Conservation (phyloP, 2,797 vertebrate species). For the Myiothlypis chrysogaster region DNA sequence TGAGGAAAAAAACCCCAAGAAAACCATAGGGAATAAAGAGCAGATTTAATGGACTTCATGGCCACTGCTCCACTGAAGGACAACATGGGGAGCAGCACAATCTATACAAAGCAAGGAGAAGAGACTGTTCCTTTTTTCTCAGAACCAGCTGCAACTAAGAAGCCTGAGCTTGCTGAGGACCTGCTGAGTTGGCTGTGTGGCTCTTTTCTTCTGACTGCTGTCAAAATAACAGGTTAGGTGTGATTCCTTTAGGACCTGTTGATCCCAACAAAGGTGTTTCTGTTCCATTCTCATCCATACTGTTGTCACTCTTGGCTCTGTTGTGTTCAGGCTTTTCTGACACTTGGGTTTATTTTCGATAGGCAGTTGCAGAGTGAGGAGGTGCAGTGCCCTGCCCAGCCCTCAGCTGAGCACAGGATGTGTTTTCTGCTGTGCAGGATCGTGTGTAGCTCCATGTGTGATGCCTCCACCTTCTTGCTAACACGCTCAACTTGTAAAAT, state of each 20-base stretch:
- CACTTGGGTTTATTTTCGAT: neutral
- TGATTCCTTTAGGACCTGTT: constrained; percentile 46
- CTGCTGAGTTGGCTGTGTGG: neutral
- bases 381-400: neutral
- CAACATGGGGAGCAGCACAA: neutral
- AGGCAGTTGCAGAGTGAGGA: neutral
- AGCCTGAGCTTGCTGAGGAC: neutral
- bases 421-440: neutral
- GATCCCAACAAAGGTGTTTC: constrained; percentile 3
- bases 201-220: neutral
- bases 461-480: neutral
- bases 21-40: neutral
- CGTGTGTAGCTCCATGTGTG: neutral
- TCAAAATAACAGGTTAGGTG: neutral
- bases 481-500: neutral
- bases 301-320: neutral
- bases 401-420: neutral
- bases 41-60: neutral
- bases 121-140: neutral
- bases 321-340: neutral
- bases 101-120: neutral
- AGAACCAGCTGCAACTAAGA: neutral
- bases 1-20: neutral
- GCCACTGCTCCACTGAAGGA: neutral
- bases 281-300: neutral